Conservation (phyloP, 1,140 invertebrate genomes). For the Drosophila murphyi region DNA sequence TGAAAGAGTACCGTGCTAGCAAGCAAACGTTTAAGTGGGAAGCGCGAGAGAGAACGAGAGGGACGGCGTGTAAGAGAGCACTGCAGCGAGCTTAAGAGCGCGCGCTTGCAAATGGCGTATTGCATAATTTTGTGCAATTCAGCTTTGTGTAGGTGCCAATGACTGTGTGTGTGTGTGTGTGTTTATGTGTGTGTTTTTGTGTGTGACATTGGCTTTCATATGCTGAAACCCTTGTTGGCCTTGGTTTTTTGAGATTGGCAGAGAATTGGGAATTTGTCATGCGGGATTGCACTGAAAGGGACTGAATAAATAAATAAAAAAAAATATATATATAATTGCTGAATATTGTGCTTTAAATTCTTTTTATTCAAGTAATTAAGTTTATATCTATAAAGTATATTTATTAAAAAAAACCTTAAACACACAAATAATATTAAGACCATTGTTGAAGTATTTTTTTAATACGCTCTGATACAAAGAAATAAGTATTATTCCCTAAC, state of each 20-base stretch:
- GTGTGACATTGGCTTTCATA: slow-evolving; percentile 59
- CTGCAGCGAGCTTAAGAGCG: slow-evolving; percentile 41
- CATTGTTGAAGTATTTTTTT: no score
- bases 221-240: slow-evolving; percentile 52
- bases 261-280: slow-evolving; percentile 17
- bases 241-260: slow-evolving; percentile 58
- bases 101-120: slow-evolving; percentile 46
- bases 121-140: slow-evolving; percentile 77
- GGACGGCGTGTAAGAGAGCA: background rate
- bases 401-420: background rate
- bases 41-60: background rate
- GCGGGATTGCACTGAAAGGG: slow-evolving; percentile 7
- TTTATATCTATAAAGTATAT: background rate
- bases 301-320: background rate
- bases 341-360: no score
- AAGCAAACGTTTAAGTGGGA: slow-evolving; percentile 23
- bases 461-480: no score
- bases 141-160: slow-evolving; percentile 33
- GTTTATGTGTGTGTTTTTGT: slow-evolving; percentile 20
- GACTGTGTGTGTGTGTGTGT: slow-evolving; percentile 11
- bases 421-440: no score
- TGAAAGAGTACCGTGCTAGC: slow-evolving; percentile 56
- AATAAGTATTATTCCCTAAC: no score
- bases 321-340: background rate
- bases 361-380: no score